phyloP scores from a whole-genome alignment of 2,888 invertebrate species.

The Chrysolina haemoptera region DNA sequence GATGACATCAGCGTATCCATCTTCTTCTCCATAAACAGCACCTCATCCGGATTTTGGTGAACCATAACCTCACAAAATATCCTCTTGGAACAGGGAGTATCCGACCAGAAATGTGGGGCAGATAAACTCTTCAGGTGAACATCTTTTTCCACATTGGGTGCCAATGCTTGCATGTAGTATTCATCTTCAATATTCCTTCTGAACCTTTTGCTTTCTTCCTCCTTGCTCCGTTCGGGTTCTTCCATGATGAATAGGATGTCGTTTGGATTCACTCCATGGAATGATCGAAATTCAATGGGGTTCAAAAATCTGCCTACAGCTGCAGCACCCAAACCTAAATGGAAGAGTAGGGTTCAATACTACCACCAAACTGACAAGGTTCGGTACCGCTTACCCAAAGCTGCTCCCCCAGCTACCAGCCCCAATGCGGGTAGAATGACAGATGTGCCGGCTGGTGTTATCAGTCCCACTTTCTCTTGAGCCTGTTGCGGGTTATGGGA shows the following conservation, averaged over 20 bases:
- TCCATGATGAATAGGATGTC: conserved; percentile 64
- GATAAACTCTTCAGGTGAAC: conserved; percentile 59
- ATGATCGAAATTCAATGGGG: conserved; percentile 62
- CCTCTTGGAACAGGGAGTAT: conserved; percentile 84
- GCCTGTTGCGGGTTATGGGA: conserved; percentile 67
- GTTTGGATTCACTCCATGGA: conserved; percentile 56
- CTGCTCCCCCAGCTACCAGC: conserved; percentile 86
- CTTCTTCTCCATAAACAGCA: conserved; percentile 85
- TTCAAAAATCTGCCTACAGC: conserved; percentile 81
- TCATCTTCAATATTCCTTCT: conserved; percentile 69
- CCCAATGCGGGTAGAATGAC: conserved; percentile 84
- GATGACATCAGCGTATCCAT: conserved; percentile 81
- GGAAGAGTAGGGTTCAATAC: background rate
- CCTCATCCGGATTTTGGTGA: conserved; percentile 78
- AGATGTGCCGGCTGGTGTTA: conserved; percentile 73
- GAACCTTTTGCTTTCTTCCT: conserved; percentile 52
- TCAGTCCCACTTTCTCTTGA: conserved; percentile 78
- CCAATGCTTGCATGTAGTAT: conserved; percentile 63
- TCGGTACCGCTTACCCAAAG: conserved; percentile 70
- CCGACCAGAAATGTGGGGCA: conserved; percentile 75
- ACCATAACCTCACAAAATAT: conserved; percentile 85
- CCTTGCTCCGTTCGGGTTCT: conserved; percentile 47
- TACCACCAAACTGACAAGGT: background rate
- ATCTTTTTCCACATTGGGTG: conserved; percentile 61
- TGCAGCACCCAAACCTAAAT: conserved; percentile 79